Conservation (phyloP, 2,888 invertebrate species). For the Orthonevra nobilis region DNA sequence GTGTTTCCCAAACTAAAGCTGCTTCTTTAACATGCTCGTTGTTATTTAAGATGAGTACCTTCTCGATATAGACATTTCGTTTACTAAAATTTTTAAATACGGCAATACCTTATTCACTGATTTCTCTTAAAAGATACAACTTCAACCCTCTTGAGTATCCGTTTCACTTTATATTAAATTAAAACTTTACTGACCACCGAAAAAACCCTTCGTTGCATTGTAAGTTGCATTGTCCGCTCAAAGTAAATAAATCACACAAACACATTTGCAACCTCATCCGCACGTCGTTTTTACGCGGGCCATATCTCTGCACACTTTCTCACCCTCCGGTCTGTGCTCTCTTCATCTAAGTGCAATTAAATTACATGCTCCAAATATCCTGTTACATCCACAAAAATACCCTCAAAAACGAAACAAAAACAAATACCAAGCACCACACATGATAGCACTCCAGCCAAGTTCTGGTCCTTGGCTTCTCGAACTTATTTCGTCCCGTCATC, state of each 20-base stretch:
- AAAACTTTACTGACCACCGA: constrained; percentile 26
- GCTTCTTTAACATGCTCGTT: too few species aligned
- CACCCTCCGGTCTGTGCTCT: not conserved
- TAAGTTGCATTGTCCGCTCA: constrained; percentile 6
- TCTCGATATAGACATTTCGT: too few species aligned
- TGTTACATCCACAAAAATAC: constrained; percentile 66
- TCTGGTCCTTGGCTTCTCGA: constrained; percentile 69
- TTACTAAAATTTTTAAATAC: too few species aligned
- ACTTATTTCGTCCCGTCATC: constrained; percentile 55
- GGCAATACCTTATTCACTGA: too few species aligned
- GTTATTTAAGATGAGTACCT: too few species aligned
- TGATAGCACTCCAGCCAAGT: constrained; percentile 64
- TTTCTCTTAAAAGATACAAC: too few species aligned
- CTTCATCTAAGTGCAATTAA: constrained; percentile 59
- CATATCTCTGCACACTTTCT: constrained; percentile 7
- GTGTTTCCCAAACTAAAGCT: too few species aligned
- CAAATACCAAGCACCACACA: constrained; percentile 60
- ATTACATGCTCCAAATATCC: constrained; percentile 70
- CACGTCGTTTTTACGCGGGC: constrained; percentile 13
- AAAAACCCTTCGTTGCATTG: constrained; percentile 9
- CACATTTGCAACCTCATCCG: constrained; percentile 38
- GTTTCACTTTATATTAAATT: constrained; percentile 2
- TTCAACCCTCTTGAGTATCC: not conserved
- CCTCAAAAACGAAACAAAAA: constrained; percentile 57
- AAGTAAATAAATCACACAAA: constrained; percentile 54